Evolutionary conservation across 2,888 invertebrate species (phyloP).

Genomic region (Orthonychiurus folsomi): DNA sequence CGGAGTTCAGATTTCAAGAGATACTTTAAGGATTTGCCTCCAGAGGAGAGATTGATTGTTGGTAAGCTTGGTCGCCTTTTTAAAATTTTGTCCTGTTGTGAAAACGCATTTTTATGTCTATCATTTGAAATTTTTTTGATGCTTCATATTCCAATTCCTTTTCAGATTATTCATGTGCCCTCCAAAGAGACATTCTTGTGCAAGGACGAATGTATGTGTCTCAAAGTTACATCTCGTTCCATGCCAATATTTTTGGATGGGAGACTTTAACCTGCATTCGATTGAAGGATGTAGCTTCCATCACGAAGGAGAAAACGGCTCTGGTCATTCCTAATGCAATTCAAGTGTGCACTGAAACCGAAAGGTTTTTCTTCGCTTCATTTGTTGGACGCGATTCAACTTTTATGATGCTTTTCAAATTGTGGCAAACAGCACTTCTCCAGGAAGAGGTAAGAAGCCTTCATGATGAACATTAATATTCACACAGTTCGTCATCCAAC

Average conservation of each 20-base stretch:
- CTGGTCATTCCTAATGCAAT: constrained; percentile 95
- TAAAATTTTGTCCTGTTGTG: constrained; percentile 6
- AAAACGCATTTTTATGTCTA: background rate
- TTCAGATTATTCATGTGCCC: constrained; percentile 92
- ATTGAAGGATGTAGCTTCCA: constrained; percentile 83
- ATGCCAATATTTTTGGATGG: constrained; percentile 96
- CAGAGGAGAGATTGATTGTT: constrained; percentile 82
- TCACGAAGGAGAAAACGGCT: constrained; percentile 90
- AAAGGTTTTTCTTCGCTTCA: constrained; percentile 88
- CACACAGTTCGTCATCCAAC: too few species aligned
- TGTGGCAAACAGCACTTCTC: constrained; percentile 93
- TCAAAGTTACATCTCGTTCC: constrained; percentile 90
- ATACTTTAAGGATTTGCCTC: constrained; percentile 82
- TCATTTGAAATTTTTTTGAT: constrained; percentile 13
- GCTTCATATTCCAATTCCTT: constrained; percentile 40
- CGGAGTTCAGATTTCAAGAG: constrained; percentile 84
- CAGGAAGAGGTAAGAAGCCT: constrained; percentile 56
- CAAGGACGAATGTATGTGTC: constrained; percentile 94
- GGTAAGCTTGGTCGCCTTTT: constrained; percentile 61
- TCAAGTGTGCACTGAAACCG: constrained; percentile 66
- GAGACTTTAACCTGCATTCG: constrained; percentile 74
- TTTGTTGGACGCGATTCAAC: constrained; percentile 90
- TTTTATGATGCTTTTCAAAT: constrained; percentile 85
- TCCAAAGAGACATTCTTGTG: constrained; percentile 89
- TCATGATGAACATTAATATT: background rate